These are phyloP conservation scores for Andrena marginata DNA, from an alignment of 2,888 invertebrate species.

Conservation along the genomic window DNA sequence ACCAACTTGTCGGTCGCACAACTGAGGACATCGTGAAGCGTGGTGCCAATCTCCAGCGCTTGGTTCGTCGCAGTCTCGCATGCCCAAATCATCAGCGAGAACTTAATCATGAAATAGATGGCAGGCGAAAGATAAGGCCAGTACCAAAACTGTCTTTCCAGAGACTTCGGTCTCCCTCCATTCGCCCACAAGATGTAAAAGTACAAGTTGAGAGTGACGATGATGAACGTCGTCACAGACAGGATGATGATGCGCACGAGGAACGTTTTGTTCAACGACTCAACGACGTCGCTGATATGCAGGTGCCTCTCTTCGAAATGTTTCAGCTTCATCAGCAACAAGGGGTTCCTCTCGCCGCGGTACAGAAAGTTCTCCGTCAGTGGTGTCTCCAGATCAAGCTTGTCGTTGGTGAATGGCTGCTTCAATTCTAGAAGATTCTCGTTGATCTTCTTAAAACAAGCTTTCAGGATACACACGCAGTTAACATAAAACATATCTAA, in stretches of 20 bases:
- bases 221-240: constrained; percentile 73
- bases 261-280: constrained; percentile 72
- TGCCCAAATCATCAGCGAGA: constrained; percentile 67
- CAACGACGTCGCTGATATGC: constrained; percentile 72
- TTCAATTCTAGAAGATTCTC: constrained; percentile 67
- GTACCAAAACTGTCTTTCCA: constrained; percentile 69
- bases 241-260: constrained; percentile 69
- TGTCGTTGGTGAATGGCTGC: constrained; percentile 60
- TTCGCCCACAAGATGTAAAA: constrained; percentile 2
- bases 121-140: constrained; percentile 59
- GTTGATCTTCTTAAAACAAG: constrained; percentile 72
- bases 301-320: constrained; percentile 73
- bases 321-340: constrained; percentile 72
- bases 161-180: background rate
- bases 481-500: constrained; percentile 76
- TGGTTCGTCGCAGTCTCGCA: constrained; percentile 73
- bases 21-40: constrained; percentile 73
- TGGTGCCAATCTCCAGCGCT: constrained; percentile 66
- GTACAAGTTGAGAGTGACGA: constrained; percentile 74
- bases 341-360: constrained; percentile 70
- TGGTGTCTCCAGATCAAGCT: background rate
- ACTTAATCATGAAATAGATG: constrained; percentile 67
- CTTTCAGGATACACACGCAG: constrained; percentile 70
- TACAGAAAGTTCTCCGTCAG: background rate
- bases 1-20: constrained; percentile 64